Base-by-base conservation (phyloP, 2,888 invertebrate species). In the Eremobia ochroleuca region DNA sequence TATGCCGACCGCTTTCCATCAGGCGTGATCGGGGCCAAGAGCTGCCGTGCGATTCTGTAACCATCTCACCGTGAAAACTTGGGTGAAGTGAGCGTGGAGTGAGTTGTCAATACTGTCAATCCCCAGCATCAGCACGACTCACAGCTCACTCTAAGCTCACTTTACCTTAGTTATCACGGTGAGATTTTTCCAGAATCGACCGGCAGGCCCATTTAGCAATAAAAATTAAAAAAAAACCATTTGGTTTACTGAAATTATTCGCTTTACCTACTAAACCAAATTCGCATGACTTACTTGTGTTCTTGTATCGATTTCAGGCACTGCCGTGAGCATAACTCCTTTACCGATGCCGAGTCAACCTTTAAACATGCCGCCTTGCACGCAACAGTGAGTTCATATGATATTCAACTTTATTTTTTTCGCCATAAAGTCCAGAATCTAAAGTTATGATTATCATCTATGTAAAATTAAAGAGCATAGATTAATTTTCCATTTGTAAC, bases 371-470 rank as follows among this genome's bases (percentile, higher is more conserved):
- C 95, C 94, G 1, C 91, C 95, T 0, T 96, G 96, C 87, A 94
- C 95, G 25, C 96, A 96, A 88, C 96, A 96, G 96, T 97, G 93
- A 96, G 96, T 96, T 90, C 74, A 62, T 64, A 65, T 11, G 2
- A 87, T 46, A 76, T 61, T 73, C 46, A 66, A 77, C 62, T 5
- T 40, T 69, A 73, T 69, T 13, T 34, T 28, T 18, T 28, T 28
- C 4, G 76, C 67, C 25, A 71, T 81, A 76, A 43, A 73, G 67
- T 73, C 9, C 9, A 68, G 18, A 75, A 28, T 74, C 0, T 2
- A 37, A 71, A 46, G n/a, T 59, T 2, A 40, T 13, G 2, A 34
- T 21, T 59, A 28, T 18, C 21, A 21, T 2, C 8, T 59, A 4
- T 71, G 31, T 25, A 70, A 72, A 74, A 59, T 77, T 13, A 40